phyloP scores from a whole-genome alignment of 2,888 invertebrate genomes.

The Pyrrhosoma nymphula region DNA sequence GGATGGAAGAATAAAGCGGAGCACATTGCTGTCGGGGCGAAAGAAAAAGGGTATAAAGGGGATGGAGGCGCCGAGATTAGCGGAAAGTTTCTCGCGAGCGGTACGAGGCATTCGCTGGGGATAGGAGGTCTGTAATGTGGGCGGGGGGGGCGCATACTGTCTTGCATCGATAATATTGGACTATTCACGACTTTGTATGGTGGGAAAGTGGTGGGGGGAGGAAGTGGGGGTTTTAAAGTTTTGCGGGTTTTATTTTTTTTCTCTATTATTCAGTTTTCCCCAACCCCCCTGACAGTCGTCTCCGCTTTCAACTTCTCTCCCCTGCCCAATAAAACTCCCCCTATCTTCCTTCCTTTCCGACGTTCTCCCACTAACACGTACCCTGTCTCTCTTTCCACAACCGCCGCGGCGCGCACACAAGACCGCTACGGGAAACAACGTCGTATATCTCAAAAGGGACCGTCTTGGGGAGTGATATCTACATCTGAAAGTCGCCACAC shows the following conservation, averaged over 20 bases:
- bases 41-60: background rate
- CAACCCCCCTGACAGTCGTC: too few species aligned
- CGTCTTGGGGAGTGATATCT: background rate
- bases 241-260: background rate
- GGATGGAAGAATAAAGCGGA: background rate
- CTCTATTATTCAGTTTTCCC: background rate
- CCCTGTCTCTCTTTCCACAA: background rate
- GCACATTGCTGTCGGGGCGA: background rate
- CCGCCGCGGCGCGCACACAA: background rate
- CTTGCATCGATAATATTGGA: conserved; percentile 49
- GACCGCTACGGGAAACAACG: background rate
- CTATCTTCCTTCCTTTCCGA: background rate
- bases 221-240: background rate
- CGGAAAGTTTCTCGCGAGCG: background rate
- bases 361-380: background rate
- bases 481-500: too few species aligned
- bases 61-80: background rate
- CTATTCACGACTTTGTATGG: background rate
- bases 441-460: background rate
- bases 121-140: background rate
- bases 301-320: background rate
- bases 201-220: background rate
- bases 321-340: background rate
- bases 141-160: background rate
- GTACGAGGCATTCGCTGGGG: too few species aligned